These are phyloP conservation scores for Marisa cornuarietis DNA, from an alignment of 1,140 invertebrate species.

Conservation along the genomic window DNA sequence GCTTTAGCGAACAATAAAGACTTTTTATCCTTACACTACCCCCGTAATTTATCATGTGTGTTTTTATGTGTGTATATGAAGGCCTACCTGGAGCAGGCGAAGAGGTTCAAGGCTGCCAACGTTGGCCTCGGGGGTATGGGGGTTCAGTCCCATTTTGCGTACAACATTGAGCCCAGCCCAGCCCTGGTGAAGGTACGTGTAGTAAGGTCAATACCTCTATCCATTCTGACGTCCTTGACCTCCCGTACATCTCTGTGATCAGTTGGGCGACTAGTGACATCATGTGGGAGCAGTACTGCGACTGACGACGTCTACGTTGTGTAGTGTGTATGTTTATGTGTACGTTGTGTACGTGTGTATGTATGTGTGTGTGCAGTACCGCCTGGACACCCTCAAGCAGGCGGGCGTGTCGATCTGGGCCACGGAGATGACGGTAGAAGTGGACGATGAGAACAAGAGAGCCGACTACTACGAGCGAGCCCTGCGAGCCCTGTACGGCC, in stretches of 20 bases:
- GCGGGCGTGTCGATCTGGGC: conserved; percentile 53
- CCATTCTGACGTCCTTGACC: no score
- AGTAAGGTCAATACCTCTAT: no score
- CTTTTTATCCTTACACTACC: not conserved
- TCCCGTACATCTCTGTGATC: no score
- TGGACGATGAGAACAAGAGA: conserved; percentile 35
- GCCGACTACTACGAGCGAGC: conserved; percentile 28
- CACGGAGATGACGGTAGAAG: conserved; percentile 46
- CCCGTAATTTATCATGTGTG: not conserved
- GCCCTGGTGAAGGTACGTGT: conserved; percentile 25
- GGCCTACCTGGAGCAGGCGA: conserved; percentile 22
- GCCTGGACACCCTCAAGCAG: conserved; percentile 44
- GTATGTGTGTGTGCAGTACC: conserved; percentile 26
- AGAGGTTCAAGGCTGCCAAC: conserved; percentile 23
- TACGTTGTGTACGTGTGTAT: not conserved
- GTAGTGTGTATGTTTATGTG: not conserved
- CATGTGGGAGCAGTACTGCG: no score
- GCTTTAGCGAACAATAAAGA: no score
- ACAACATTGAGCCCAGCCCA: conserved; percentile 16
- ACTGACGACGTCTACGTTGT: no score
- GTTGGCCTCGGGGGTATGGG: conserved; percentile 24
- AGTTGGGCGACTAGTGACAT: no score
- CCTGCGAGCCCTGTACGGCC: not conserved
- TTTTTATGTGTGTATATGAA: conserved; percentile 2
- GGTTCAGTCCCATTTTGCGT: conserved; percentile 28